Base-by-base conservation (phyloP, 2,888 invertebrate species). In the Shargacucullia verbasci region DNA sequence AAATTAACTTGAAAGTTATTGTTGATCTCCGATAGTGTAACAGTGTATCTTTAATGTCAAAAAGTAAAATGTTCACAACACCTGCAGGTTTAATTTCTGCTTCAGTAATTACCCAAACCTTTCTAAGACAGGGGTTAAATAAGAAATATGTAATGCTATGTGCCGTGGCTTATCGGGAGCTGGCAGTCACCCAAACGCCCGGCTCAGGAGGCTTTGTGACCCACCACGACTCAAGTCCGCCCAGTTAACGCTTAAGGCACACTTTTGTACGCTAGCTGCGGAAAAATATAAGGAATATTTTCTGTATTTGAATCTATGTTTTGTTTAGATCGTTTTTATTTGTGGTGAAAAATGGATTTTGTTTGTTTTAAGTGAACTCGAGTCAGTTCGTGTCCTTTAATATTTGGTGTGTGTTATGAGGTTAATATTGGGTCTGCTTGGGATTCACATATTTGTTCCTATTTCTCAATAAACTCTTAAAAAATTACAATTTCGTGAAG, bases 171-270 rank as follows among this genome's bases (percentile, higher is more conserved):
- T 78, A 86, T 86, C 86, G 77, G 70, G 57, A 69, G 60, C 77
- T 86, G 86, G 85, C 85, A 86, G 83, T 67, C 81, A 67, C 79
- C 87, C 87, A 85, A 85, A 76, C 70, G 80, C 70, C 69, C 73
- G 71, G 79, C 73, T 73, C 72, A 66, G 73, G 76, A 62, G 76
- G 80, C 76, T 81, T 82, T 79, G 62, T 70, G 66, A 73, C 81
- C 80, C 78, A 82, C 85, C 83, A 76, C 83, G 80, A 82, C 82
- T 81, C 74, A 76, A 82, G 79, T 78, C 78, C 74, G 69, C 73
- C 74, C 78, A 78, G 76, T 81, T 86, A 85, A 86, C 80, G 75
- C 83, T 70, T 65, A 59, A 73, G 70, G 78, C 69, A 73, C 73
- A 59, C 52, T 59, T 55, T 56, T 45, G 48, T 59, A 56, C 59